Evolutionary conservation across 2,888 invertebrate species (phyloP).

Genomic region (Operophtera brumata): DNA sequence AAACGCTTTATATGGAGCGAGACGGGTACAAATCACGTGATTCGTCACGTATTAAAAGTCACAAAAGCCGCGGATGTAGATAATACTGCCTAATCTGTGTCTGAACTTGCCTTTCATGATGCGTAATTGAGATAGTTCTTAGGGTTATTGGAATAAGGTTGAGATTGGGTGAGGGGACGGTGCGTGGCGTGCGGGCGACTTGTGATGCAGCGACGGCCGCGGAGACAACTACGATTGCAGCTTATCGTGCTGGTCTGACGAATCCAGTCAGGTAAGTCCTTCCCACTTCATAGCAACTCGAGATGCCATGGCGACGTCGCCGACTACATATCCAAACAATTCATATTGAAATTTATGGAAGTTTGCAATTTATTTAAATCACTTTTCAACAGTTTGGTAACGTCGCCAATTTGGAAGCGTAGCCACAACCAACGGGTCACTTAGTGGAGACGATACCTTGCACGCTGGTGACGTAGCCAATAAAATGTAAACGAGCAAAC

Average conservation of each 20-base stretch:
- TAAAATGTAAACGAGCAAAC: no score
- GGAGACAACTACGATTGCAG: constrained; percentile 46
- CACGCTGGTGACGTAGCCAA: no score
- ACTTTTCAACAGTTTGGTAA: no score
- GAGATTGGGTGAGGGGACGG: constrained; percentile 47
- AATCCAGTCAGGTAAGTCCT: constrained; percentile 67
- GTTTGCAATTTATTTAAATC: no score
- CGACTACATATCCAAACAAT: no score
- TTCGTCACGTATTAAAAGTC: constrained; percentile 63
- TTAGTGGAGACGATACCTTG: no score
- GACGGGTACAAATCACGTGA: constrained; percentile 67
- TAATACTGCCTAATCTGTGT: constrained; percentile 59
- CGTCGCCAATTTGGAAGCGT: no score
- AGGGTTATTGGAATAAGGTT: constrained; percentile 43
- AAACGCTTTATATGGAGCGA: constrained; percentile 77
- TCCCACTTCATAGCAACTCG: background rate
- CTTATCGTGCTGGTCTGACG: constrained; percentile 68
- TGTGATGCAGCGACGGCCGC: constrained; percentile 70
- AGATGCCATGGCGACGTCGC: no score
- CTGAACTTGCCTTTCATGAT: constrained; percentile 41
- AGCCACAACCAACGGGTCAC: no score
- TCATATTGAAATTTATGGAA: no score
- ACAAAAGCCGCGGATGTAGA: constrained; percentile 65
- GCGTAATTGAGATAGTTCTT: constrained; percentile 38
- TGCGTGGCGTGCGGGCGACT: constrained; percentile 41